Evolutionary conservation across 2,888 invertebrate species (phyloP), one percentile per base, ranked within the genome.

Genomic region (Eupithecia vulgata): DNA sequence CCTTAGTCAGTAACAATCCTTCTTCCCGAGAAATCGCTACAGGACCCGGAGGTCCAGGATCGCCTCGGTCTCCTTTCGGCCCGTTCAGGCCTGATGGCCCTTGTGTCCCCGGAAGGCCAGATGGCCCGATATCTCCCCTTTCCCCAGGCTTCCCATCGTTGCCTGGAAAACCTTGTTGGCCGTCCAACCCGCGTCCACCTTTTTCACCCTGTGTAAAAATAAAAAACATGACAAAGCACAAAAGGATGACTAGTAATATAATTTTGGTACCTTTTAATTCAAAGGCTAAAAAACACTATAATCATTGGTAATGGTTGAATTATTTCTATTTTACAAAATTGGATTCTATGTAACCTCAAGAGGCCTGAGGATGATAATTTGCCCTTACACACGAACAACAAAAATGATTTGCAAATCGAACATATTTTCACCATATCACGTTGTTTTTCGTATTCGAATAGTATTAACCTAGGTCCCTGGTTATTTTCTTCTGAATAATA

Each of bases 11-110:
- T 59, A 96, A 88, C 77, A 95, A 91, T 70, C 95, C 95, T 82
- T 95, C 95, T 76, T 96, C 95, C 79, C 95, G 95, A 0, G 95
- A 95, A 81, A 96, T 91, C 45, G 95, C 95, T 1, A 94, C 89
- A 40, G 95, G 95, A 7, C 97, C 97, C 1, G 97, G 96, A 3
- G 96, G 96, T 13, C 97, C 97, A 13, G 96, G 94, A 25, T 96
- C 96, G 1, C 97, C 97, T 74, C 96, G 95, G 72, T 96, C 96
- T 13, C 97, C 97, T 82, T 96, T 95, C 48, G 95, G 93, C 0
- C 97, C 97, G 73, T 93, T 93, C 1, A 95, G 89, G 10, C 97
- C 97, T 8, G 94, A 84, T 15, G 95, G 95, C 8, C 97, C 97
- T 87, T 97, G 96, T 10, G 96, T 95, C 0, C 97, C 97, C 76